These are phyloP conservation scores for Siderastrea siderea DNA, from an alignment of 92 coral and sea anemone species.

Conservation along the genomic window DNA sequence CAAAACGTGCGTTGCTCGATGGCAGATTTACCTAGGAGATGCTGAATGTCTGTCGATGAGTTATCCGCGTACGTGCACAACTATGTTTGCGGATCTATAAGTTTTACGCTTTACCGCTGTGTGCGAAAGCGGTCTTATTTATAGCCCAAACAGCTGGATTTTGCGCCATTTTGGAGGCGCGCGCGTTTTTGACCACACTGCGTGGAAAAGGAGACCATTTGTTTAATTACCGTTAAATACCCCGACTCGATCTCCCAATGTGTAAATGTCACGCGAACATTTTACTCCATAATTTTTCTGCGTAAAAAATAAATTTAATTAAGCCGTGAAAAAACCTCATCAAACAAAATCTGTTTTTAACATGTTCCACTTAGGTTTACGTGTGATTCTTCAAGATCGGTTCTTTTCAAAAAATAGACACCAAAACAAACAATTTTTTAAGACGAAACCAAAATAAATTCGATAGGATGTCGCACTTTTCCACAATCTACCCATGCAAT, in stretches of 20 bases:
- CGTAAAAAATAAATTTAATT: not conserved
- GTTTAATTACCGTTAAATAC: not conserved
- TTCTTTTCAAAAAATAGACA: not conserved
- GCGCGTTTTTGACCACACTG: slow-evolving; percentile 15
- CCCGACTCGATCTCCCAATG: not conserved
- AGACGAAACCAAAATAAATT: not conserved
- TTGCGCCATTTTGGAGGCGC: slow-evolving; percentile 9
- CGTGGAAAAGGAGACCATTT: not conserved
- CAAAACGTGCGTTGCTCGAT: not conserved
- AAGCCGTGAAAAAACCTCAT: too few species aligned
- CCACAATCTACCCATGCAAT: not conserved
- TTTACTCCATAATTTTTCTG: not conserved
- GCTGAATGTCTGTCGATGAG: slow-evolving; percentile 15
- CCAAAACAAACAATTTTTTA: not conserved
- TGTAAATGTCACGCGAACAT: slow-evolving; percentile 23
- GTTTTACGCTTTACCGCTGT: not conserved
- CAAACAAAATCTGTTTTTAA: not conserved
- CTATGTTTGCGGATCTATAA: not conserved
- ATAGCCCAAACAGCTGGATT: slow-evolving; percentile 4
- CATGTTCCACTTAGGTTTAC: not conserved
- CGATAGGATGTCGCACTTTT: not conserved
- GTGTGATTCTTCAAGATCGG: not conserved
- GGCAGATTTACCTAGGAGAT: not conserved
- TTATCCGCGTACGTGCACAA: not conserved
- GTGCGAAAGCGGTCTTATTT: not conserved